phyloP scores from a whole-genome alignment of 2,888 invertebrate genomes.

The Mycogona germanica region DNA sequence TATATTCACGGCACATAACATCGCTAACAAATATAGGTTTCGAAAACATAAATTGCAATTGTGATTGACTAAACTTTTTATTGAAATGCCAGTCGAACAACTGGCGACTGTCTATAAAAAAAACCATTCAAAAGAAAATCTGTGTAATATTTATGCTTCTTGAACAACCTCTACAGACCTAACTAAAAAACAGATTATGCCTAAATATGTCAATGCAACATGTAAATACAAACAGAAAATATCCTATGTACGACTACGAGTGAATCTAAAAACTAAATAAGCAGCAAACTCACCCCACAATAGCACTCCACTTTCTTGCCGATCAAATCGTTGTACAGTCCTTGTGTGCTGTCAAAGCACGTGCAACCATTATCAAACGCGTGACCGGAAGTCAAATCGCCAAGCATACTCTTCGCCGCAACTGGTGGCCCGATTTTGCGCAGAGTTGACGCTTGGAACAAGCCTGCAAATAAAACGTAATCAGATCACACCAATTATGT shows the following conservation, averaged over 20 bases:
- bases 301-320: slow-evolving; percentile 63
- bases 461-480: slow-evolving; percentile 10
- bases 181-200: too few species aligned
- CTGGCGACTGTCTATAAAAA: too few species aligned
- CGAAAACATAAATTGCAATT: too few species aligned
- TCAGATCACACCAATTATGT: neutral
- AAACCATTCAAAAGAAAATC: too few species aligned
- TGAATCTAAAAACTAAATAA: neutral
- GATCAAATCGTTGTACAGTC: slow-evolving; percentile 60
- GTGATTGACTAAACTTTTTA: too few species aligned
- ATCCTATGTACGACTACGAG: neutral
- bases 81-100: too few species aligned
- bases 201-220: too few species aligned
- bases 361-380: slow-evolving; percentile 95
- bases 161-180: too few species aligned
- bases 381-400: slow-evolving; percentile 84
- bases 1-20: too few species aligned
- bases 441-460: slow-evolving; percentile 16
- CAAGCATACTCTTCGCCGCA: slow-evolving; percentile 40
- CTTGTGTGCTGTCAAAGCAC: slow-evolving; percentile 74
- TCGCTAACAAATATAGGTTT: too few species aligned
- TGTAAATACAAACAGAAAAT: neutral
- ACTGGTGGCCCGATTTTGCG: slow-evolving; percentile 10
- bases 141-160: too few species aligned
- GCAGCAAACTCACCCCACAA: slow-evolving; percentile 48